Evolutionary conservation across 1,140 invertebrate genomes (phyloP).

Genomic region (Venustaconcha ellipsiformis): DNA sequence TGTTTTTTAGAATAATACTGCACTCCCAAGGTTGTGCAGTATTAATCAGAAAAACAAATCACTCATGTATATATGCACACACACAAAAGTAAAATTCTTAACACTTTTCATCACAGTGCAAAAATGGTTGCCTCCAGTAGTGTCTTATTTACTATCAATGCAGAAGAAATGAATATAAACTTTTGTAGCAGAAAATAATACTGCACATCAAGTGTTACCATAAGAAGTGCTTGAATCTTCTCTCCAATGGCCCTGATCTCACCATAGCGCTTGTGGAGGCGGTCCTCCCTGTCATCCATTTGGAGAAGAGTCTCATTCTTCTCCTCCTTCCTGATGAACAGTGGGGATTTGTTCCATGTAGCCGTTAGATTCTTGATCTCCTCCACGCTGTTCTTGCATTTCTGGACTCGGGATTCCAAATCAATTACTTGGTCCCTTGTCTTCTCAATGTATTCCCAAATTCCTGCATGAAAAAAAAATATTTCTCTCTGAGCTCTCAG

Average conservation of each 20-base stretch:
- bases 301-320: conserved; percentile 85
- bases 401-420: conserved; percentile 83
- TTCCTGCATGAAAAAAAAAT: conserved; percentile 70
- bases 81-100: too few relatives aligned
- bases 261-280: conserved; percentile 78
- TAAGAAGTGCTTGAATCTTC: conserved; percentile 80
- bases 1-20: too few relatives aligned
- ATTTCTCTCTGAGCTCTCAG: too few relatives aligned
- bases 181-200: too few relatives aligned
- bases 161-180: not conserved
- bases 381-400: conserved; percentile 86
- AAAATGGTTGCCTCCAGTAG: too few relatives aligned
- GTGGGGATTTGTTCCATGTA: conserved; percentile 82
- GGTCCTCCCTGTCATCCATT: conserved; percentile 85
- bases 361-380: conserved; percentile 82
- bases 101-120: too few relatives aligned
- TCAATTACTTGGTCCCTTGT: conserved; percentile 82
- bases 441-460: conserved; percentile 85
- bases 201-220: too few relatives aligned
- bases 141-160: not conserved
- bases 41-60: too few relatives aligned
- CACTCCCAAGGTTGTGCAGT: too few relatives aligned
- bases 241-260: conserved; percentile 81
- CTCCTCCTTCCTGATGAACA: conserved; percentile 86
- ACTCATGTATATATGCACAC: too few relatives aligned